phyloP scores from a whole-genome alignment of 2,113 vertebrate genomes.

The Helogale parvula region DNA sequence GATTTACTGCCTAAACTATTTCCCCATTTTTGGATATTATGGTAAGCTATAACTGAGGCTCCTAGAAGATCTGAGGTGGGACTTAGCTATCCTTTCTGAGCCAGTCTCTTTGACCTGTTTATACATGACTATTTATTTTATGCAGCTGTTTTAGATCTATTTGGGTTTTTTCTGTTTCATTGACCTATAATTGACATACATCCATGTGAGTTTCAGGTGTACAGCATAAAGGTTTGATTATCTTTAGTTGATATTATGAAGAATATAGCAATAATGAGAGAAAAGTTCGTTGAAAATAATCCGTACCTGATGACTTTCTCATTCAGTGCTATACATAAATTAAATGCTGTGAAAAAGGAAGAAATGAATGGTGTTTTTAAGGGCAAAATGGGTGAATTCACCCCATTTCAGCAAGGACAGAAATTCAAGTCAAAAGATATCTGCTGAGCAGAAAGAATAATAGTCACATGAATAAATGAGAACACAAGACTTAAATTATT shows the following conservation, averaged over 20 bases:
- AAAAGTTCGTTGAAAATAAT: slow-evolving; percentile 51
- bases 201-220: background rate
- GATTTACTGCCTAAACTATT: slow-evolving; percentile 21
- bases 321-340: slow-evolving; percentile 31
- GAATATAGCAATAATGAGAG: slow-evolving; percentile 4
- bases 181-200: slow-evolving; percentile 4
- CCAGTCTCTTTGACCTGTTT: background rate
- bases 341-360: slow-evolving; percentile 6
- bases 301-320: background rate
- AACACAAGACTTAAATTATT: slow-evolving; percentile 22
- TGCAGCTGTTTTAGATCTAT: slow-evolving; percentile 20
- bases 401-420: slow-evolving; percentile 23
- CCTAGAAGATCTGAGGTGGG: background rate
- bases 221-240: slow-evolving; percentile 35
- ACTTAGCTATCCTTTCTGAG: slow-evolving; percentile 39
- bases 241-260: slow-evolving; percentile 33
- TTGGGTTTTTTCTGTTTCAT: background rate
- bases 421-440: slow-evolving; percentile 34
- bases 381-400: background rate
- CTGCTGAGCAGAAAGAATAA: background rate
- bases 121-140: slow-evolving; percentile 21
- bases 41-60: background rate
- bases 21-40: background rate
- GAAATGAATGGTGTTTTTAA: background rate
- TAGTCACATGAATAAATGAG: slow-evolving; percentile 17